phyloP scores from a whole-genome alignment of 2,797 vertebrate genomes.

The Hozukius guyotensis region DNA sequence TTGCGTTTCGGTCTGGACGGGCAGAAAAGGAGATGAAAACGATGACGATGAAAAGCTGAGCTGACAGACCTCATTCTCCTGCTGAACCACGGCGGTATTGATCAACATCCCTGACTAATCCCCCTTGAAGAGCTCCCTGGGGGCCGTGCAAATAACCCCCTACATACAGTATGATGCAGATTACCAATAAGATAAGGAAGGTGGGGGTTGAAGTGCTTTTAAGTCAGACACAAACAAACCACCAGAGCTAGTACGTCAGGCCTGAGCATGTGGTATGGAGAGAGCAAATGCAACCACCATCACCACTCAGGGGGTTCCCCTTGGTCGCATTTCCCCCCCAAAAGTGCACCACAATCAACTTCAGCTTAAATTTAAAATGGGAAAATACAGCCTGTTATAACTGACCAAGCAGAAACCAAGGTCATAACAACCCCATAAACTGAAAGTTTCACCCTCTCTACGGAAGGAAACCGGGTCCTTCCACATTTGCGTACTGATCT shows the following conservation, averaged over 20 bases:
- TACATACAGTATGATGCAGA: slow-evolving; percentile 14
- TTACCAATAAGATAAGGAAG: slow-evolving; percentile 7
- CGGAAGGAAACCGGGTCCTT: slow-evolving; percentile 23
- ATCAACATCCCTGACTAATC: slow-evolving; percentile 39
- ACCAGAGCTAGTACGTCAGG: neutral
- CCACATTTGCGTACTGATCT: slow-evolving; percentile 42
- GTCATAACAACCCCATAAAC: neutral
- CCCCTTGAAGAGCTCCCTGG: slow-evolving; percentile 14
- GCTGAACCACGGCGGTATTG: slow-evolving; percentile 7
- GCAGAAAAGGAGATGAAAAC: neutral
- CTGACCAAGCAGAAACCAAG: slow-evolving; percentile 2
- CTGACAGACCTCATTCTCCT: neutral
- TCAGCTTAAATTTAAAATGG: neutral
- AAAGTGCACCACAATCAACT: neutral
- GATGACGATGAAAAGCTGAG: neutral
- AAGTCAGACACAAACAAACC: slow-evolving; percentile 12
- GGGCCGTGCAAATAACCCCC: slow-evolving; percentile 15
- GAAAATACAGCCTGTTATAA: neutral
- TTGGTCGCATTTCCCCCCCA: slow-evolving; percentile 1
- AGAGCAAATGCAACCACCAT: slow-evolving; percentile 24
- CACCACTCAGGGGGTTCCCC: neutral
- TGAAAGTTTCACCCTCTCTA: slow-evolving; percentile 12
- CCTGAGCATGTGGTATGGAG: neutral
- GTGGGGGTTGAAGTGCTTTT: neutral
- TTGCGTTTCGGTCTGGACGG: neutral